A percentile compares a stretch with the other conserved stretches of the same genome.
These are phyloP conservation scores for Pterocles gutturalis DNA, from an alignment of 2,113 vertebrate genomes.

Conservation along the genomic window DNA sequence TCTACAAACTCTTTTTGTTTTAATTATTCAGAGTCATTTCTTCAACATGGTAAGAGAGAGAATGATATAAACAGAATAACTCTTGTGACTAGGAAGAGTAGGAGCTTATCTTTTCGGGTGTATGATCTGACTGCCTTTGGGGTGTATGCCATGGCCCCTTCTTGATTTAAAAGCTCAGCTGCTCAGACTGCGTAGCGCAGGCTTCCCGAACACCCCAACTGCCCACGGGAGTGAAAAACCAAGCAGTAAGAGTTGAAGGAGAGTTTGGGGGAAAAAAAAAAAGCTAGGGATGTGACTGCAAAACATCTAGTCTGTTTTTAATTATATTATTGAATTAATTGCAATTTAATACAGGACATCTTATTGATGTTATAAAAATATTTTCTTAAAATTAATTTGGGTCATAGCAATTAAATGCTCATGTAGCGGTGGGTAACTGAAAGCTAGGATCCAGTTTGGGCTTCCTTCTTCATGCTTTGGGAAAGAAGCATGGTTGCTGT, in stretches of 20 bases:
- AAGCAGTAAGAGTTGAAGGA: not conserved
- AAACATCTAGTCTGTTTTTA: not conserved
- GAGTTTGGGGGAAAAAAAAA: not conserved
- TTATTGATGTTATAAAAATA: not conserved
- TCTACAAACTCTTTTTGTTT: not conserved
- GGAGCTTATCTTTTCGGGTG: not conserved
- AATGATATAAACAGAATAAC: not conserved
- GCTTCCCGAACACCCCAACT: not conserved
- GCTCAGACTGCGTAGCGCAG: accelerated
- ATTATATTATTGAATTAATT: not conserved
- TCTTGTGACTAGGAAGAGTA: not conserved
- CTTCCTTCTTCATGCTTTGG: not conserved
- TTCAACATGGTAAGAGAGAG: not conserved
- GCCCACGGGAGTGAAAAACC: not conserved
- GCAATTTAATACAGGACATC: not conserved
- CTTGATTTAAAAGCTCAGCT: not conserved
- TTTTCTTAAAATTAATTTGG: not conserved
- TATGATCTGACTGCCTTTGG: not conserved
- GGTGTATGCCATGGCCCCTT: accelerated
- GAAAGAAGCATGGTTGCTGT: not conserved
- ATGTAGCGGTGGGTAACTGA: not conserved
- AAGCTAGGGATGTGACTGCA: not conserved
- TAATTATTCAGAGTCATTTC: not conserved
- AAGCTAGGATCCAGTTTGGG: not conserved
- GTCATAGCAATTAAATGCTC: not conserved